Percentiles rank a stretch among this genome's conserved stretches.
These are phyloP conservation scores for Philonicus albiceps DNA, from an alignment of 2,888 invertebrate species.

Conservation along the genomic window DNA sequence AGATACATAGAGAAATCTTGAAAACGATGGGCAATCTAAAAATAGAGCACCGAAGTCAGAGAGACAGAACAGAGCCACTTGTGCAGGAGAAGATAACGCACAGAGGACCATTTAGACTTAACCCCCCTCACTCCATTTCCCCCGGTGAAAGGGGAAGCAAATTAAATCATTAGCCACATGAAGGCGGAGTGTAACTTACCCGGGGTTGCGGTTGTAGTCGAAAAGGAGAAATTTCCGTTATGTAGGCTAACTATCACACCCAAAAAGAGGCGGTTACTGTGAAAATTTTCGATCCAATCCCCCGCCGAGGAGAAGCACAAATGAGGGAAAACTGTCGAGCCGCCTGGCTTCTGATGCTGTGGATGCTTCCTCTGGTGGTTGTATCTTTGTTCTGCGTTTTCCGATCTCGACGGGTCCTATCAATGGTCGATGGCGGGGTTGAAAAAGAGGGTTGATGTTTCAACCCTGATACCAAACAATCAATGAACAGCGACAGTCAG, in stretches of 20 bases:
- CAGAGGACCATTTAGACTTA: conserved; percentile 50
- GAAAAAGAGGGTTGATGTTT: conserved; percentile 32
- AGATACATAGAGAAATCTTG: background rate
- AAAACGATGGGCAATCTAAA: background rate
- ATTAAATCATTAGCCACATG: conserved; percentile 62
- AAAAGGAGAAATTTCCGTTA: conserved; percentile 32
- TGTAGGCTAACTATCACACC: background rate
- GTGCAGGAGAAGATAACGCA: conserved; percentile 15
- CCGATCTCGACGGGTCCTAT: background rate
- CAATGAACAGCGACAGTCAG: conserved; percentile 44
- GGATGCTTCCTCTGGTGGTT: background rate
- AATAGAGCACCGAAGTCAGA: background rate
- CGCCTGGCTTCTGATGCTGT: background rate
- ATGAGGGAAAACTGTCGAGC: background rate
- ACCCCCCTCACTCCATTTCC: too few relatives aligned
- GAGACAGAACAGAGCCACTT: background rate
- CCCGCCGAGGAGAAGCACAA: background rate
- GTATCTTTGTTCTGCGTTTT: background rate
- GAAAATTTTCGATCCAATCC: conserved; percentile 45
- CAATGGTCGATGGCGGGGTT: background rate
- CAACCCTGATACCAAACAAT: conserved; percentile 13
- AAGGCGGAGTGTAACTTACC: conserved; percentile 42
- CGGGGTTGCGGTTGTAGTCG: background rate
- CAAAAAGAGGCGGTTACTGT: conserved; percentile 47
- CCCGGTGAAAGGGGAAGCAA: conserved; percentile 53